Base-by-base conservation (phyloP, 1,140 invertebrate species). In the Cydia strobilella region DNA sequence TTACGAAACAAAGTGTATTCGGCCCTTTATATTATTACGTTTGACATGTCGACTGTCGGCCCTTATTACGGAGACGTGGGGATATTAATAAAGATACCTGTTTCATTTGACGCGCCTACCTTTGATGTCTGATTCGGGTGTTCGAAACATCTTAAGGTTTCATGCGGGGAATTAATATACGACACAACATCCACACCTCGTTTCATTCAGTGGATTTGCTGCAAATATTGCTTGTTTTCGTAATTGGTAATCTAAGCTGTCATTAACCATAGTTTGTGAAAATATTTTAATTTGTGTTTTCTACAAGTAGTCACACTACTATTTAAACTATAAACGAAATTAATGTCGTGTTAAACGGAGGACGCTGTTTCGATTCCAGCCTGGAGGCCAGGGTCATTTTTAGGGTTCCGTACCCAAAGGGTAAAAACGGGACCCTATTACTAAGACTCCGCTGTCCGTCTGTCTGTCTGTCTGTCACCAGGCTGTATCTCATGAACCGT, bases 1-100 rank as follows among this genome's bases (percentile, higher is more conserved):
- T 63, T 63, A 25, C 25, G 25, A 63, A 25, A 63, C 62, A 63
- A 63, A 63, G 62, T 63, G 20, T 63, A 63, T 63, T 63, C 15
- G 62, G 63, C 1, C 63, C 63, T 65, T 65, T 66, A 25, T 65
- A 66, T 66, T 69, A 69, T 69, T 39, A 69, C 65, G 18, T 69
- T 69, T 39, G 65, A 69, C 65, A 39, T 69, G 31, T 39, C 65
- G 23, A 35, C 63, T 18, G n/a, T 69, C 65, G 31, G n/a, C n/a
- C 31, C n/a, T 10, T 39, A 69, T 69, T 69, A 69, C 65, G 15
- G 31, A 66, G 63, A 18, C 65, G 7, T 10, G 23, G 63, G 51
- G 35, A 39, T 39, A 69, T 69, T 69, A 35, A 69, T 69, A 42
- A 69, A 42, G 65, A 69, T 69, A 69, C 65, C 65, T 42, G 20